Percentiles rank a stretch among this genome's conserved stretches.
Evolutionary conservation across 2,888 invertebrate species (phyloP).

Genomic region (Micropterix aruncella): DNA sequence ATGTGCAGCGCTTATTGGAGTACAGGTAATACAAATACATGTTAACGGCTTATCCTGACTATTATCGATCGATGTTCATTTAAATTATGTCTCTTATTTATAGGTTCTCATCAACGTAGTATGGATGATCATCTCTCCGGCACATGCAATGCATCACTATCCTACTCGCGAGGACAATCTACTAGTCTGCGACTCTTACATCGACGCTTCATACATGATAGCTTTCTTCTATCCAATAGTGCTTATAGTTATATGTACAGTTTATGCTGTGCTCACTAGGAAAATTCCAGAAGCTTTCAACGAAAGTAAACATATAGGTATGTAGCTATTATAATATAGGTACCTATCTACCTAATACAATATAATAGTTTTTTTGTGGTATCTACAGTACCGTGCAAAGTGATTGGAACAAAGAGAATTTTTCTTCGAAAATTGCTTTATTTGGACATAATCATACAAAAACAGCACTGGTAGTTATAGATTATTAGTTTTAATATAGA

Average conservation of each 20-base stretch:
- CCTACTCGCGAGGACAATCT: conserved; percentile 87
- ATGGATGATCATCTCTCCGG: conserved; percentile 87
- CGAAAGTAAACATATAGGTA: conserved; percentile 93
- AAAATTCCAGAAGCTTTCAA: conserved; percentile 99
- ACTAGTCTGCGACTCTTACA: conserved; percentile 83
- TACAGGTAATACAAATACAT: conserved; percentile 49
- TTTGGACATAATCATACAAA: too few species aligned
- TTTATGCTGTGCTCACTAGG: conserved; percentile 89
- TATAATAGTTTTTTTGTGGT: too few species aligned
- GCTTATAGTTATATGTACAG: conserved; percentile 82
- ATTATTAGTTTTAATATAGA: too few species aligned
- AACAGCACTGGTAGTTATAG: too few species aligned
- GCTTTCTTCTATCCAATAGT: conserved; percentile 89
- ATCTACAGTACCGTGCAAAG: too few species aligned
- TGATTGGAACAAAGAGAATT: too few species aligned
- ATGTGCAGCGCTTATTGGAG: conserved; percentile 71
- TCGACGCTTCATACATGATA: conserved; percentile 87
- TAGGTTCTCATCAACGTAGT: conserved; percentile 78
- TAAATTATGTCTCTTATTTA: conserved; percentile 13
- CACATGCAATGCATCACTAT: conserved; percentile 79
- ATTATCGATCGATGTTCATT: background rate
- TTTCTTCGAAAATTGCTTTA: too few species aligned
- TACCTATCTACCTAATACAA: too few species aligned
- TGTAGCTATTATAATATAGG: too few species aligned
- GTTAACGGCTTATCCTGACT: background rate